Conservation (phyloP, 2,797 vertebrate genomes). For the Ciconia nigra region DNA sequence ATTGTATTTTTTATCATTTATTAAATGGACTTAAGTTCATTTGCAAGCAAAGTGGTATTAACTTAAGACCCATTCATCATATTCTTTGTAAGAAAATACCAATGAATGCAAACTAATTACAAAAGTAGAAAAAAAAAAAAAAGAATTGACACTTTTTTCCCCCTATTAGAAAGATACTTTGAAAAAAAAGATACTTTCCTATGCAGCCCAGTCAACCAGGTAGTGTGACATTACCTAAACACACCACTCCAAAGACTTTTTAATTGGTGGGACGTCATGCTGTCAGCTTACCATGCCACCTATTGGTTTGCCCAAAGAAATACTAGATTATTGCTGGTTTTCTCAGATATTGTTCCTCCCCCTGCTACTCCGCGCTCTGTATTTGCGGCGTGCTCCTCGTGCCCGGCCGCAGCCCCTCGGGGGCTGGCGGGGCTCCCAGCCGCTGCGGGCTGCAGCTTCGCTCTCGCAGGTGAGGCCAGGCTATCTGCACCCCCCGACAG, state of each 20-base stretch:
- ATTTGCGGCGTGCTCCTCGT: neutral
- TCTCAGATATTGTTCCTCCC: neutral
- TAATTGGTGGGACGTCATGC: neutral
- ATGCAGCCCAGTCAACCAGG: neutral
- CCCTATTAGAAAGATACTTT: neutral
- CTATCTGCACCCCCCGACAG: too few species aligned
- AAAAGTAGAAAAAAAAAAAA: neutral
- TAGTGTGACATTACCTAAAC: neutral
- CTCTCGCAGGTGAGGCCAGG: neutral
- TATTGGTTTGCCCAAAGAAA: neutral
- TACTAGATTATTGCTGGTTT: neutral
- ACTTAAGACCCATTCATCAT: constrained; percentile 24
- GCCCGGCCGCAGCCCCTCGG: accelerated
- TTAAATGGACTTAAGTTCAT: constrained; percentile 41
- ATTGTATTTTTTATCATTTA: constrained; percentile 17
- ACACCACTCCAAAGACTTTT: neutral
- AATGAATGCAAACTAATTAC: neutral
- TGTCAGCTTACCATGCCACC: neutral
- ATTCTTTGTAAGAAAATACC: constrained; percentile 22
- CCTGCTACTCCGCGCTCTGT: neutral
- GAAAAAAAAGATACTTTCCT: neutral
- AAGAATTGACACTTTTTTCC: neutral
- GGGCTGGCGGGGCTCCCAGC: neutral
- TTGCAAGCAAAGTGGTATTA: constrained; percentile 55
- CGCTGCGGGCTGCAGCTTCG: accelerated